These are phyloP conservation scores for Sprattus sprattus DNA, from an alignment of 2,113 vertebrate species.

Conservation along the genomic window DNA sequence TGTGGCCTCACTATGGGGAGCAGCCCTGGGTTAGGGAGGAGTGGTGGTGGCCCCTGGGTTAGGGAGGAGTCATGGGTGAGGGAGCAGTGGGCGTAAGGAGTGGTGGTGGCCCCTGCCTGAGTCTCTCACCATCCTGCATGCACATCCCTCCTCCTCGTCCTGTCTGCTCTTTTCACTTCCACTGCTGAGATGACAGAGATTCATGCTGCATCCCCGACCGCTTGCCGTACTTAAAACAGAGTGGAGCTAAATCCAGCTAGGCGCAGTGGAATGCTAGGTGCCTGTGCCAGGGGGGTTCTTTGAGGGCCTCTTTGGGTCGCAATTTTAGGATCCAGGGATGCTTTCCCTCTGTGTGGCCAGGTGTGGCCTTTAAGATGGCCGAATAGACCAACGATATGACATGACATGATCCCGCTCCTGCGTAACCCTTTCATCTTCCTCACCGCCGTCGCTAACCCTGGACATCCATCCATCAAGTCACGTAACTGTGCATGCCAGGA, in stretches of 20 bases:
- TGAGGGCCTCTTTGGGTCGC: too few relatives aligned
- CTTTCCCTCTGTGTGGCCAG: background rate
- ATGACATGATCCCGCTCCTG: background rate
- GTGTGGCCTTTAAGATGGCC: background rate
- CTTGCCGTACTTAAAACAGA: background rate
- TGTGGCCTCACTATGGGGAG: too few relatives aligned
- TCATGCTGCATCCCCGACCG: background rate
- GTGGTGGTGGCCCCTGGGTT: too few relatives aligned
- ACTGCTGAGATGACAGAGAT: background rate
- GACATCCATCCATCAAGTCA: conserved; percentile 45
- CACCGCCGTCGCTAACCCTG: conserved; percentile 59
- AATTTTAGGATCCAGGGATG: background rate
- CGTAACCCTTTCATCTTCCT: conserved; percentile 56
- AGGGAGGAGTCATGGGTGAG: too few relatives aligned
- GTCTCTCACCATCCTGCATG: background rate
- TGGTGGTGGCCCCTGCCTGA: too few relatives aligned
- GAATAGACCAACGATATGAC: too few relatives aligned
- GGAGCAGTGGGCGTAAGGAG: too few relatives aligned
- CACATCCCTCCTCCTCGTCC: background rate
- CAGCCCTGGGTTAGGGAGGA: background rate
- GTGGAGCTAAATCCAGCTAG: background rate
- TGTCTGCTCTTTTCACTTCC: conserved; percentile 14
- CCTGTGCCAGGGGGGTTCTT: background rate
- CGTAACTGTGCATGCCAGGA: conserved; percentile 4
- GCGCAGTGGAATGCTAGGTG: background rate